These are phyloP conservation scores for Mesaphorura yosii DNA, from an alignment of 1,140 invertebrate genomes.

Conservation along the genomic window DNA sequence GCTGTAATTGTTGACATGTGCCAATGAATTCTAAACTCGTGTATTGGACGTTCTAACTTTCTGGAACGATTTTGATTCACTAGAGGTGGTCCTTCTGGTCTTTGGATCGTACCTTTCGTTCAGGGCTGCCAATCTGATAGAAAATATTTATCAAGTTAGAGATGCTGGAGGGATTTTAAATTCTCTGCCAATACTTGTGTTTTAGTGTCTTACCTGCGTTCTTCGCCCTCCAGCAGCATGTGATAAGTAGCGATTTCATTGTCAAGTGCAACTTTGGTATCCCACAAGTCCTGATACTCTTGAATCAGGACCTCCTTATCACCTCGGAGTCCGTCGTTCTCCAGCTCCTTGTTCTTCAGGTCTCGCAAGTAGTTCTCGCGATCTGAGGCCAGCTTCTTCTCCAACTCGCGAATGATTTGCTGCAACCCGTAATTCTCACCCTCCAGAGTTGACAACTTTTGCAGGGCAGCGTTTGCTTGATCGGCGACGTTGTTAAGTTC, in stretches of 20 bases:
- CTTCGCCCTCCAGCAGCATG: conserved; percentile 46
- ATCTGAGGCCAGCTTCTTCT: conserved; percentile 40
- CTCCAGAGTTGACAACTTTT: conserved; percentile 15
- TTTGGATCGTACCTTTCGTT: no score
- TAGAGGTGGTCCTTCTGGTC: no score
- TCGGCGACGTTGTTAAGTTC: not conserved
- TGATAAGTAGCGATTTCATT: conserved; percentile 46
- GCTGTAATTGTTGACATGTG: no score
- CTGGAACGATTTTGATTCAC: no score
- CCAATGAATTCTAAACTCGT: no score
- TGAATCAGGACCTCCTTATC: conserved; percentile 39
- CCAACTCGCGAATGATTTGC: conserved; percentile 38
- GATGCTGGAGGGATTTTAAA: not conserved
- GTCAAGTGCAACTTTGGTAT: conserved; percentile 47
- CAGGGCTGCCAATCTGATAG: not conserved
- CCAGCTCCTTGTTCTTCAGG: conserved; percentile 38
- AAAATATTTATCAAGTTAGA: not conserved
- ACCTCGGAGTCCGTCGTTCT: conserved; percentile 38
- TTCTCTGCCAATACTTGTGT: not conserved
- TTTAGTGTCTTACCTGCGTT: conserved; percentile 36
- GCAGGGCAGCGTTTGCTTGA: not conserved
- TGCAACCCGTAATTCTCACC: conserved; percentile 15
- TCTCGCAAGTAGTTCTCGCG: conserved; percentile 35
- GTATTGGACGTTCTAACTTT: no score
- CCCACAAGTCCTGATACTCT: conserved; percentile 46